Conservation (phyloP, 2,888 invertebrate genomes). For the Xestia c-nigrum region DNA sequence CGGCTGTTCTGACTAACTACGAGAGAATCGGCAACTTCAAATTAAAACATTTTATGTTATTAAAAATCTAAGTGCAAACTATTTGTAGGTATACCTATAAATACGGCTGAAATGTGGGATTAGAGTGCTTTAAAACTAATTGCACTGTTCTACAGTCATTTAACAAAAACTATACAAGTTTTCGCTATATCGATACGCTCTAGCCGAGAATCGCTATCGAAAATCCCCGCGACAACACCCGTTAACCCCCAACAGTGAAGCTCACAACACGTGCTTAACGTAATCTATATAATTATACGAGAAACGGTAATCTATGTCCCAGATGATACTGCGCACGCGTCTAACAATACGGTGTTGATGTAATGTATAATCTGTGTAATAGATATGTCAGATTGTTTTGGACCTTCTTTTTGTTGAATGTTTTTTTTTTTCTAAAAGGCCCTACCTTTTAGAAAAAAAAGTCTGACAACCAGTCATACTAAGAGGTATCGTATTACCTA, state of each 20-base stretch:
- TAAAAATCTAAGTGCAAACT: neutral
- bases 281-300: constrained; percentile 85
- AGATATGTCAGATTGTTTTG: constrained; percentile 53
- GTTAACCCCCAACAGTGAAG: constrained; percentile 59
- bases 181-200: neutral
- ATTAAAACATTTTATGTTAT: neutral
- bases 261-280: constrained; percentile 81
- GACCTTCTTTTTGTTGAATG: constrained; percentile 14
- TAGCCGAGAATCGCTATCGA: constrained; percentile 35
- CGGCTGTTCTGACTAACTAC: neutral
- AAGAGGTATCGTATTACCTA: too few species aligned
- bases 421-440: too few species aligned
- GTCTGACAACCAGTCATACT: too few species aligned
- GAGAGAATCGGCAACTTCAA: neutral
- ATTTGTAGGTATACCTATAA: neutral
- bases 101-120: neutral
- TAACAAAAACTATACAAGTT: neutral
- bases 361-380: constrained; percentile 63
- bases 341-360: constrained; percentile 71
- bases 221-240: constrained; percentile 36
- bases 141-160: neutral
- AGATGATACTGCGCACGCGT: constrained; percentile 79
- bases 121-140: neutral
- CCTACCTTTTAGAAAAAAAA: too few species aligned
- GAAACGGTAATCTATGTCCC: constrained; percentile 75